Base-by-base conservation (phyloP, 2,797 vertebrate genomes). In the Glossophaga mutica region DNA sequence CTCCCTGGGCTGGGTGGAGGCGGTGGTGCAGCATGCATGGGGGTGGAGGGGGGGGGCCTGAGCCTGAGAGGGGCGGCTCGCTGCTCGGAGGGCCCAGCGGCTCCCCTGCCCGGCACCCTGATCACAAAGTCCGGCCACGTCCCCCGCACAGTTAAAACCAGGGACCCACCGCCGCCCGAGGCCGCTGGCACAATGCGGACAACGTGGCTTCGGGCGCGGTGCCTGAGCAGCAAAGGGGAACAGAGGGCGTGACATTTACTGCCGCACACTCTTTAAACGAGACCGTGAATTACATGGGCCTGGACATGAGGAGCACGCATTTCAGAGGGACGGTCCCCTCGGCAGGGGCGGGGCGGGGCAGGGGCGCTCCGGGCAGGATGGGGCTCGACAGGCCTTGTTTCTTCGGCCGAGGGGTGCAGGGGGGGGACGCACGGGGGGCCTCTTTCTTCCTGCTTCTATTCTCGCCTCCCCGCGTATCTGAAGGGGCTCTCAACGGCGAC, bases 361-460 rank as follows among this genome's bases (percentile, higher is more conserved):
- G 68, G 68, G 21, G 11, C 11, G 5, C 70, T 22, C 14, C 0
- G 12, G 19, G 46, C 19, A 6, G 76, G 11, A 16, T 1, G 9
- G 44, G 74, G 18, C 29, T 32, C 6, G 3, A 29, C 67, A 9
- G 26, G 29, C 42, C 83, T 46, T 29, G 19, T 14, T 37, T 78
- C 88, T 44, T 15, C 15, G 5, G 79, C 88, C 89, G 16, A 48
- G 9, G 1, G 22, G 4, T 6, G 44, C 18, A 83, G 50, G 92
- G 85, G n/a, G n/a, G n/a, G n/a, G n/a, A n/a, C n/a, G n/a, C n/a
- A n/a, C n/a, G n/a, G n/a, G n/a, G n/a, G n/a, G n/a, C n/a, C n/a
- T n/a, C n/a, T n/a, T n/a, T n/a, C 68, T 88, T 95, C 82, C 86
- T 92, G n/a, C 62, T 67, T 65, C 87, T 68, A 52, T 42, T 42